Evolutionary conservation across 2,797 vertebrate genomes (phyloP).

Genomic region (Gadopsis marmoratus): DNA sequence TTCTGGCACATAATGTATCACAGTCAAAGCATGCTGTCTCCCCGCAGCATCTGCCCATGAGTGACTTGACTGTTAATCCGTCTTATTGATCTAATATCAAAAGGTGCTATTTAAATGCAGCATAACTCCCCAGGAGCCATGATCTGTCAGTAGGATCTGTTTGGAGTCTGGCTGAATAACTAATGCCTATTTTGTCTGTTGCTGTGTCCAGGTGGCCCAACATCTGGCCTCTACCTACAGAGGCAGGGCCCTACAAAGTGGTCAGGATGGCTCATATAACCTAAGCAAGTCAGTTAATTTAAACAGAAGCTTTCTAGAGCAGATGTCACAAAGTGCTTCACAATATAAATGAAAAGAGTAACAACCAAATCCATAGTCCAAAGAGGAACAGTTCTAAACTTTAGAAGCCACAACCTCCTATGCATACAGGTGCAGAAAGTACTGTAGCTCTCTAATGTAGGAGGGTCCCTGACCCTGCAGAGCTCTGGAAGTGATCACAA

Average conservation of each 20-base stretch:
- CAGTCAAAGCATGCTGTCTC: constrained; percentile 86
- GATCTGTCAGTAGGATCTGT: constrained; percentile 77
- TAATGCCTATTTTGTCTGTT: constrained; percentile 74
- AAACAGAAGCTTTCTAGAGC: not conserved
- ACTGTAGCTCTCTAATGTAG: not conserved
- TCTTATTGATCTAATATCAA: constrained; percentile 85
- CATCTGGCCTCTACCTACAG: constrained; percentile 89
- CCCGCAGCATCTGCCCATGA: constrained; percentile 83
- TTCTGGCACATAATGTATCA: constrained; percentile 89
- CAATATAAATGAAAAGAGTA: too few species aligned
- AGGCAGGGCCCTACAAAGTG: constrained; percentile 84
- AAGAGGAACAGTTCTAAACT: not conserved
- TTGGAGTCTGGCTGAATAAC: constrained; percentile 80
- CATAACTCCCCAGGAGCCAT: constrained; percentile 73
- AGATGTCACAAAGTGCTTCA: constrained; percentile 3
- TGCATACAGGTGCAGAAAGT: not conserved
- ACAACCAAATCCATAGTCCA: not conserved
- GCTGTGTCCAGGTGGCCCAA: constrained; percentile 83
- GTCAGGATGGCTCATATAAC: constrained; percentile 86
- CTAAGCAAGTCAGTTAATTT: constrained; percentile 50
- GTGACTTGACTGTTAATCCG: constrained; percentile 88
- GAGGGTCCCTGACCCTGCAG: not conserved
- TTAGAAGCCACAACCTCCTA: not conserved
- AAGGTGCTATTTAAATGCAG: constrained; percentile 87
- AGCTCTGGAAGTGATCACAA: too few species aligned